Base-by-base conservation (phyloP, 2,888 invertebrate genomes). In the Papilio demoleus region DNA sequence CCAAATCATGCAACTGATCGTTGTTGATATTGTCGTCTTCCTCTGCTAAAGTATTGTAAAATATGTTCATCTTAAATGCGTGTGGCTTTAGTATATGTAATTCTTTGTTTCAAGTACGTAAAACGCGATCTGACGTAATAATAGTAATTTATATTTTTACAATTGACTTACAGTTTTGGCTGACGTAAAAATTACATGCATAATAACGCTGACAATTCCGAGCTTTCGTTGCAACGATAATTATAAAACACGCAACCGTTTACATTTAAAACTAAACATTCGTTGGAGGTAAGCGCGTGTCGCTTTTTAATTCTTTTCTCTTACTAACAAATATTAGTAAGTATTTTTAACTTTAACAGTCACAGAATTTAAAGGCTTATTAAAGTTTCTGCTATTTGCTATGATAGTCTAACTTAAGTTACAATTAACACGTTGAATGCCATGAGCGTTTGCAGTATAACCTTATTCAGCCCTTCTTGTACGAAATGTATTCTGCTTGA, bases 161-260 rank as follows among this genome's bases (percentile, higher is more conserved):
- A 68, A 65, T 60, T 60, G 34, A 61, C 65, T 60, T 65, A 50
- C 60, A 65, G 53, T 53, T 69, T 60, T 42, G 27, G 65, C 42
- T 69, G 68, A 69, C 68, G 34, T n/a, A n/a, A 53, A 65, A 69
- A 69, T 69, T 65, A 34, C 59, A 19, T 36, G 47, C 65, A 42
- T 47, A 61, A 61, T 60, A 65, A 68, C 59, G 53, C 45, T 47
- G 56, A 59, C 59, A 50, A 47, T 61, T 61, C 17, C 34, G 50
- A 60, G 42, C 53, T 64, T 64, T 68, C 50, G 50, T 60, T 64
- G 47, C 27, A 34, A 31, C 38, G 47, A 12, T 60, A 59, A 68
- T 68, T 65, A 60, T 64, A 50, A 60, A 50, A 12, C 22, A 67
- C 67, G 67, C 67, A 56, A 67, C 42, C 61, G 31, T 34, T 31